Evolutionary conservation across 2,113 vertebrate species (phyloP).

Genomic region (Trichechus manatus): DNA sequence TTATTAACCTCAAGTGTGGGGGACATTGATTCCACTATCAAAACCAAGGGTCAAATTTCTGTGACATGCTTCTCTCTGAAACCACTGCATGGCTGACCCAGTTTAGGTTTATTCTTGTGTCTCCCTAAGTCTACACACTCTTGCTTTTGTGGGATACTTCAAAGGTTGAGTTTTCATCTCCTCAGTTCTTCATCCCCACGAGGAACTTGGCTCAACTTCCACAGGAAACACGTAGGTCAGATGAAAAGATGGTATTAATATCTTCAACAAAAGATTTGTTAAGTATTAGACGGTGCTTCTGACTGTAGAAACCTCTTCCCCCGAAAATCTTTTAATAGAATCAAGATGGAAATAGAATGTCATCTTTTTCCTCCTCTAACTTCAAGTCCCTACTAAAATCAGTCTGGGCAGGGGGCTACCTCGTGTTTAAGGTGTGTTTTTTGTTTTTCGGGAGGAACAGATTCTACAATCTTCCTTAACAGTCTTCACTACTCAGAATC

Average conservation of each 20-base stretch:
- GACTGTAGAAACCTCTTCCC: neutral
- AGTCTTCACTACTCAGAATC: neutral
- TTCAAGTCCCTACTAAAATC: neutral
- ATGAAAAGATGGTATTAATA: constrained; percentile 64
- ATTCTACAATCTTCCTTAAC: neutral
- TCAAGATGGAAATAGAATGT: neutral
- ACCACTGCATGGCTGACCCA: neutral
- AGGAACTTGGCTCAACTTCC: constrained; percentile 29
- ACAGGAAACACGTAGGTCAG: constrained; percentile 62
- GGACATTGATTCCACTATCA: neutral
- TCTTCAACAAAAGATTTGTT: constrained; percentile 45
- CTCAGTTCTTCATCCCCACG: neutral
- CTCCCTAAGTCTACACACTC: neutral
- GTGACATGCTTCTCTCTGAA: neutral
- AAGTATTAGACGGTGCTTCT: neutral
- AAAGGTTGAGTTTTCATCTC: constrained; percentile 28
- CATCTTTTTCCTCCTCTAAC: neutral
- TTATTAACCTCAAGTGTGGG: neutral
- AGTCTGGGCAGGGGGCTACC: neutral
- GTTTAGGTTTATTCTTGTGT: neutral
- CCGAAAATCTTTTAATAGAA: constrained; percentile 38
- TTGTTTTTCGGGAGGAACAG: neutral
- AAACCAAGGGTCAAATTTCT: constrained; percentile 39
- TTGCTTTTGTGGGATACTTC: constrained; percentile 13
- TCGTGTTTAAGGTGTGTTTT: neutral